Base-by-base conservation (phyloP, 1,140 invertebrate species). In the Drosophila sp. region DNA sequence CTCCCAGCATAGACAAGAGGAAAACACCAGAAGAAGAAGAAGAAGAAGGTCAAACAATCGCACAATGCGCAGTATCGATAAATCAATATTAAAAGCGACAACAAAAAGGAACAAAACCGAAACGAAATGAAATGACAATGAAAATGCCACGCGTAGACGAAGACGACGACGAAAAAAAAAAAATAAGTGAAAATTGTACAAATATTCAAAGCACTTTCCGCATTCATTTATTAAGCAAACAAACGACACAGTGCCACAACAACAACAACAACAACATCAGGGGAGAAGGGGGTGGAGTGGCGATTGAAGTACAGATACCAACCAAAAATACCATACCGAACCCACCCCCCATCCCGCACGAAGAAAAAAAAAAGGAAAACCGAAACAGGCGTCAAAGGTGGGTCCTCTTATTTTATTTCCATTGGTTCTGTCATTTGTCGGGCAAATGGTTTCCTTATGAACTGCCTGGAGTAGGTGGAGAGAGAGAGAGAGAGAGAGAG, bases 131-230 rank as follows among this genome's bases (percentile, higher is more conserved):
- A 68, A 44, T 72, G 63, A 72, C 76, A 79, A 70, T 47, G 50
- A 61, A 79, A 79, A 63, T 73, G 76, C 56, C 76, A 79, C 75
- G 76, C 65, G 69, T 66, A 47, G 63, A 54, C 60, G 7, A 6
- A 25, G 17, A 30, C 40, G 1, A 1, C 2, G 7, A 38, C 7
- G 7, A 10, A 61, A n/a, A 30, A 29, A 29, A 30, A 10, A 33
- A 23, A 44, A 17, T 6, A 10, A 4, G 27, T 80, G 66, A 73
- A 70, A 72, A 71, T 75, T 85, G 81, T 74, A 70, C 70, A 85
- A 85, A 85, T 81, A 85, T 85, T 85, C 68, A 61, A 76, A 86
- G 68, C 79, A 77, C 70, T 85, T 85, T 84, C 58, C 66, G 64
- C 77, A 63, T 84, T 85, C 73, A 84, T 77, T 77, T 77, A 71